Conservation (phyloP, 2,888 invertebrate species). For the Drosophila seclusa region DNA sequence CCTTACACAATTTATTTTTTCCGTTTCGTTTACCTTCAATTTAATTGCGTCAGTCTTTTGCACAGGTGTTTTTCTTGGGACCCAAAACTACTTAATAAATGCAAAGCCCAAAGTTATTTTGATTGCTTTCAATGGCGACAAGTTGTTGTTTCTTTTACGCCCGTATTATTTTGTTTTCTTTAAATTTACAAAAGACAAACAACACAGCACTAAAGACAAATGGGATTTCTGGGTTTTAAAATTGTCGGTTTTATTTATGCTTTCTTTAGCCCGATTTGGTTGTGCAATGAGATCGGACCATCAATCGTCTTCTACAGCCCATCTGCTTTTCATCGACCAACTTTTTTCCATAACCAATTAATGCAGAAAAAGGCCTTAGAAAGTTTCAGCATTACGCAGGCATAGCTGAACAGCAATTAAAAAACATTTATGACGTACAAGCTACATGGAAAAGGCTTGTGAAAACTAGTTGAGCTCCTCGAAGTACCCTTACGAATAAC, state of each 20-base stretch:
- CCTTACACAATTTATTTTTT: conserved; percentile 1
- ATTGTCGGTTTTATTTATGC: neutral
- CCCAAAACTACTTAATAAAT: conserved; percentile 53
- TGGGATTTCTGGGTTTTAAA: conserved; percentile 6
- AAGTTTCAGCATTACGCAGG: conserved; percentile 11
- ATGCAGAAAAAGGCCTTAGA: conserved; percentile 29
- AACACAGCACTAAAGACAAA: conserved; percentile 11
- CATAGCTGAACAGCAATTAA: conserved; percentile 63
- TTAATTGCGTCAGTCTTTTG: neutral
- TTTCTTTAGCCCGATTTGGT: conserved; percentile 9
- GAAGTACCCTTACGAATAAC: conserved; percentile 18
- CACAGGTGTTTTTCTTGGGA: conserved; percentile 44
- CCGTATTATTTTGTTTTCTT: conserved; percentile 60
- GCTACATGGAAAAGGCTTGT: neutral
- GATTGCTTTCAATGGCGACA: conserved; percentile 37
- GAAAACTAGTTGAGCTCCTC: conserved; percentile 25
- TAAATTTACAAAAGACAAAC: conserved; percentile 66
- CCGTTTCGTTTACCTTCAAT: conserved; percentile 36
- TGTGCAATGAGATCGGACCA: conserved; percentile 18
- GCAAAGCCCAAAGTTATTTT: conserved; percentile 40
- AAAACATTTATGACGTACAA: conserved; percentile 48
- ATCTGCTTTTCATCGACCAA: conserved; percentile 39
- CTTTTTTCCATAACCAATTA: conserved; percentile 66
- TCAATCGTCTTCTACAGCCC: conserved; percentile 3
- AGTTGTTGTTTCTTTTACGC: conserved; percentile 20